Conservation (phyloP, 2,797 vertebrate genomes). For the Trichosurus vulpecula region DNA sequence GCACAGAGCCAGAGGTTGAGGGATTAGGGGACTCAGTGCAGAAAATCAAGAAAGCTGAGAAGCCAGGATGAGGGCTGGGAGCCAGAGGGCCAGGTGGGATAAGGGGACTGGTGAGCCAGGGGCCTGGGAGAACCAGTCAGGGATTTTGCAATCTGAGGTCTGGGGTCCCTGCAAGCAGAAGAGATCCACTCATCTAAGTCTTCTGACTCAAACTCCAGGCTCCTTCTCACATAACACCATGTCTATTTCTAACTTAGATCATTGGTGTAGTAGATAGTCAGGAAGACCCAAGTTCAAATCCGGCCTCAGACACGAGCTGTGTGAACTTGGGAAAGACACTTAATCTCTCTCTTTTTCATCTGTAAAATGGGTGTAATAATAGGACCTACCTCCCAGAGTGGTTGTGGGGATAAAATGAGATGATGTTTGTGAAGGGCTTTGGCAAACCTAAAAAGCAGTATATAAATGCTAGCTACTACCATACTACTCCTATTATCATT, state of each 20-base stretch:
- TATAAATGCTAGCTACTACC: neutral
- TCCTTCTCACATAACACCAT: neutral
- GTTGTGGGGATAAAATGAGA: neutral
- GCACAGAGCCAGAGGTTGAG: neutral
- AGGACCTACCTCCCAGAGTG: neutral
- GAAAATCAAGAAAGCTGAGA: neutral
- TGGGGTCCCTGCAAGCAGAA: constrained; percentile 54
- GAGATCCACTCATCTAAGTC: neutral
- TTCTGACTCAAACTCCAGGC: constrained; percentile 19
- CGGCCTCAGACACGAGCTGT: neutral
- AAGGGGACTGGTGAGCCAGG: constrained; percentile 42
- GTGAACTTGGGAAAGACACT: neutral
- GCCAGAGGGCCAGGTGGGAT: neutral
- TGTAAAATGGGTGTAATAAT: neutral
- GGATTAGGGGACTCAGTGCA: neutral
- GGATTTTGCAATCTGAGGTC: constrained; percentile 58
- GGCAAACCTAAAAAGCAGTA: neutral
- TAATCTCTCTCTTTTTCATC: neutral
- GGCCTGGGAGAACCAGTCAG: constrained; percentile 47
- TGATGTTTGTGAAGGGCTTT: neutral
- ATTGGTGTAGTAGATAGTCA: constrained; percentile 38
- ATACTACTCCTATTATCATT: too few relatives aligned
- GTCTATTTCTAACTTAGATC: constrained; percentile 30
- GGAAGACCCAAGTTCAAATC: neutral
- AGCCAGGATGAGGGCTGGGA: neutral